Conservation (phyloP, 2,113 vertebrate genomes). For the Ivindomyrus marchei region DNA sequence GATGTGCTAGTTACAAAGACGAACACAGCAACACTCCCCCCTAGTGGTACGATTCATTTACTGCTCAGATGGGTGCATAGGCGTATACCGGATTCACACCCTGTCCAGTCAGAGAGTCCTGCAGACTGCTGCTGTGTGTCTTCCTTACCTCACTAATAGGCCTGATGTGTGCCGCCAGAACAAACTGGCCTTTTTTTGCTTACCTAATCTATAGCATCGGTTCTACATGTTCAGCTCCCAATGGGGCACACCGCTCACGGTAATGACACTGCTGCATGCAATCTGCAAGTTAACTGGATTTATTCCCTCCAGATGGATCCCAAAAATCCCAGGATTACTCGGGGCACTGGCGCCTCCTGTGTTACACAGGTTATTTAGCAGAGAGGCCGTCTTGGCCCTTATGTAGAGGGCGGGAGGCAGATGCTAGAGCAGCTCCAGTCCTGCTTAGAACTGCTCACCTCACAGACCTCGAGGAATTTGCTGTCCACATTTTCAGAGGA, state of each 20-base stretch:
- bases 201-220: background rate
- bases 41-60: background rate
- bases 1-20: background rate
- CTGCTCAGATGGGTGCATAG: background rate
- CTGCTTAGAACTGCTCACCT: background rate
- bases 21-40: background rate
- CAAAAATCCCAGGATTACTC: constrained; percentile 39
- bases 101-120: background rate
- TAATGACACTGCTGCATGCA: constrained; percentile 44
- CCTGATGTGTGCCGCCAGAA: background rate
- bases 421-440: background rate
- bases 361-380: background rate
- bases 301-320: constrained; percentile 33
- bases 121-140: background rate
- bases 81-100: background rate
- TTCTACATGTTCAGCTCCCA: constrained; percentile 43
- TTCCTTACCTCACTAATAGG: background rate
- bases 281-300: constrained; percentile 32
- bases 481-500: background rate
- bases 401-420: background rate
- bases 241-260: constrained; percentile 41
- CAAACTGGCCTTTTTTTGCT: background rate
- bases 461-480: background rate
- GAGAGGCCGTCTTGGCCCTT: background rate
- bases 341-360: constrained; percentile 27